Evolutionary conservation across 2,113 vertebrate species (phyloP).

Genomic region (Cochlearius cochlearius): DNA sequence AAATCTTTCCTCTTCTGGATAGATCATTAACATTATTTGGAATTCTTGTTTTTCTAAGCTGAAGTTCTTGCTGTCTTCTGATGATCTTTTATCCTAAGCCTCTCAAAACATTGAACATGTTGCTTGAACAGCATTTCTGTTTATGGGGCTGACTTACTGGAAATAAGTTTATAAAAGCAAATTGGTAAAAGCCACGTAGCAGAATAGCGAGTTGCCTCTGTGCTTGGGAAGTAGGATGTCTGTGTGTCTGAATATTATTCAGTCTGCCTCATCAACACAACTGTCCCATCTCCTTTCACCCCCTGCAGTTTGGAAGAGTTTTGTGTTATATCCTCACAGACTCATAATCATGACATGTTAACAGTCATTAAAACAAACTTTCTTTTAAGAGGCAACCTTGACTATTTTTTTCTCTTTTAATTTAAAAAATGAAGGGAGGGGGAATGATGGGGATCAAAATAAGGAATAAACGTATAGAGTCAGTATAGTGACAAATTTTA

Average conservation of each 20-base stretch:
- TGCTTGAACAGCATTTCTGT: neutral
- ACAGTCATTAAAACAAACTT: neutral
- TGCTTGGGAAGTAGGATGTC: neutral
- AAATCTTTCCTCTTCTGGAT: conserved; percentile 5
- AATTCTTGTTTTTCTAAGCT: conserved; percentile 16
- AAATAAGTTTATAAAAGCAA: neutral
- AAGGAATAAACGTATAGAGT: neutral
- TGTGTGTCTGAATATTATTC: neutral
- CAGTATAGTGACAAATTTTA: neutral
- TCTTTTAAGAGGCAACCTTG: neutral
- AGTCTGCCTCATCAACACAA: neutral
- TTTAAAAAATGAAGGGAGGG: neutral
- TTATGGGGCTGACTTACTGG: neutral
- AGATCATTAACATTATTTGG: conserved; percentile 16
- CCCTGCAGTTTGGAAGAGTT: neutral
- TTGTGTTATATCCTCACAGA: neutral
- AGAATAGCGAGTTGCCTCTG: neutral
- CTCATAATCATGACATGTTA: neutral
- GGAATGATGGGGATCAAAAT: neutral
- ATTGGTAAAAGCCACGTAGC: neutral
- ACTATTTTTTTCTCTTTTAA: neutral
- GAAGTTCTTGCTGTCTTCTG: conserved; percentile 9
- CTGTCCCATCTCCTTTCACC: neutral
- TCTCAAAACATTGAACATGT: neutral
- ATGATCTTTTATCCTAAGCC: neutral